Base-by-base conservation (phyloP, 2,113 vertebrate genomes). In the Hydrolagus affinis region DNA sequence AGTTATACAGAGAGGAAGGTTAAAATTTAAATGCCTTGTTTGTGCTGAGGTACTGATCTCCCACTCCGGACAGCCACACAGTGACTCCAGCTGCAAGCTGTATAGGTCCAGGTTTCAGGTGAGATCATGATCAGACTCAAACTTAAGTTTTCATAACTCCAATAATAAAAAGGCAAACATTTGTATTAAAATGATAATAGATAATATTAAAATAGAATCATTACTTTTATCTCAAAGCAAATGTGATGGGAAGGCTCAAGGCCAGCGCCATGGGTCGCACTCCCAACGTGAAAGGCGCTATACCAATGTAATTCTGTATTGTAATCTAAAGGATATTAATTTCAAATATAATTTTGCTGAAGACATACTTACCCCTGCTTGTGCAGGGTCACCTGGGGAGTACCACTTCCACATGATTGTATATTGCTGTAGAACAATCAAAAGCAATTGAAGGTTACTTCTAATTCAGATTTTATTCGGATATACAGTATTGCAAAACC, bases 361-460 rank as follows among this genome's bases (percentile, higher is more conserved):
- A 56, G 73, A 30, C 80, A 30, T 86, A 95, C 95, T 95, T 90
- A 96, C 95, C 78, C n/a, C 88, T 75, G 60, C 14, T 17, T 89
- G 87, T 86, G 91, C 90, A 23, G 93, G 87, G 87, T 92, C 94
- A 23, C 95, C 94, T 77, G 89, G 90, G 3, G 92, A 92, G 85
- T 93, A 90, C 95, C 95, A 96, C 89, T 94, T 96, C 92, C 95
- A 93, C 95, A 96, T 96, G 92, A 87, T 90, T 90, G 86, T 87
- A 86, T 3, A 74, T 14, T 85, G 85, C 91, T 90, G 73, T 0
- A 6, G 75, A 86, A 90, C 87, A 59, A 87, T 15, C 78, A 83
- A 83, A 83, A 32, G 66, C 66, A 83, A 83, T 83, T 83, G 66
- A 44, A 44, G 44, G 73, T 30, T 75, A 15, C 8, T 75, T 75